Evolutionary conservation across 2,888 invertebrate species (phyloP).

Genomic region (Scrobipalpa atriplicella): DNA sequence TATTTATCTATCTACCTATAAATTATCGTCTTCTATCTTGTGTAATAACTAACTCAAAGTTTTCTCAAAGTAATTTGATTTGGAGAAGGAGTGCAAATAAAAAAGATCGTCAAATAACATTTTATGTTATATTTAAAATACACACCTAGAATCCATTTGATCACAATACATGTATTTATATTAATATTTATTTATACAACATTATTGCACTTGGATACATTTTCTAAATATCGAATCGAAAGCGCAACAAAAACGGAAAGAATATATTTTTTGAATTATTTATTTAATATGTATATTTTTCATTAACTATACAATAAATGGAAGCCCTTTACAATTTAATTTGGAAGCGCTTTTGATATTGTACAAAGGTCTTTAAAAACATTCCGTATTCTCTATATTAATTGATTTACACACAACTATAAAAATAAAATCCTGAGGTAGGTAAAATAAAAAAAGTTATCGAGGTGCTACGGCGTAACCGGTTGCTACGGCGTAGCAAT

Average conservation of each 20-base stretch:
- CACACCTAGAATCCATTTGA: slow-evolving; percentile 78
- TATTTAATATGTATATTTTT: background rate
- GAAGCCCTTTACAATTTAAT: slow-evolving; percentile 10
- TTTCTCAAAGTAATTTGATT: background rate
- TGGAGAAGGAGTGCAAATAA: slow-evolving; percentile 41
- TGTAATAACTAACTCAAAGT: no score
- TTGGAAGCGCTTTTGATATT: background rate
- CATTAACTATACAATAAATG: slow-evolving; percentile 5
- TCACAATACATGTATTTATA: slow-evolving; percentile 72
- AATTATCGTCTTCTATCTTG: no score
- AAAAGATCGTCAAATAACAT: slow-evolving; percentile 69
- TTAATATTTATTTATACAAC: slow-evolving; percentile 70
- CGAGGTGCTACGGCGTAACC: background rate
- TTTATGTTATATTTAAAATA: slow-evolving; percentile 80
- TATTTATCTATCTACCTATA: no score
- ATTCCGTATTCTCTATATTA: no score
- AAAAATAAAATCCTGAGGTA: no score
- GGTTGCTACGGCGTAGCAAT: background rate
- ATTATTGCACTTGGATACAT: slow-evolving; percentile 77
- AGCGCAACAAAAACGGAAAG: slow-evolving; percentile 37
- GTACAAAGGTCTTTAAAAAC: no score
- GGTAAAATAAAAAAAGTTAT: no score
- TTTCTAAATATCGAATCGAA: slow-evolving; percentile 48
- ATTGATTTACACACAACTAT: no score
- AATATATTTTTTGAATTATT: background rate